Percentiles rank a stretch among this genome's conserved stretches.
Conservation (phyloP, 2,888 invertebrate species). For the Drosophila picticornis region DNA sequence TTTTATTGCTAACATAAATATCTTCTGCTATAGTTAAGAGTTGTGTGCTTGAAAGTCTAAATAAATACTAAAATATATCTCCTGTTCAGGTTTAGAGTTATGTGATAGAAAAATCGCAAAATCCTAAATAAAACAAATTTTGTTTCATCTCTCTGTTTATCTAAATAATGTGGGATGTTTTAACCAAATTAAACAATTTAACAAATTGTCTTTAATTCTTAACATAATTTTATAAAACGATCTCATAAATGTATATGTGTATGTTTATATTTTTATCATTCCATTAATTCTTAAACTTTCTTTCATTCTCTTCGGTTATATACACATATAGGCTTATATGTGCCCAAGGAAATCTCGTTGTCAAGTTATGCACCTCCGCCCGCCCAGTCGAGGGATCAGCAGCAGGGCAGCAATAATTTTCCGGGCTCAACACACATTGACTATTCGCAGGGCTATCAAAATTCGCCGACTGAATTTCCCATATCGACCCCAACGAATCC, state of each 20-base stretch:
- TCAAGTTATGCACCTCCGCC: slow-evolving; percentile 84
- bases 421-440: slow-evolving; percentile 5
- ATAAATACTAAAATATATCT: not conserved
- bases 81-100: not conserved
- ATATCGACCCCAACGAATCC: slow-evolving; percentile 16
- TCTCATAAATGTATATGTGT: not conserved
- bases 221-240: not conserved
- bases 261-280: not conserved
- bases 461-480: slow-evolving; percentile 31
- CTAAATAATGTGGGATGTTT: not conserved
- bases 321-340: slow-evolving; percentile 78
- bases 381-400: slow-evolving; percentile 18
- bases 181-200: not conserved
- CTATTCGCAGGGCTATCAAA: not conserved
- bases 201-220: not conserved
- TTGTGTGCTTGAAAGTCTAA: not conserved
- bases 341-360: slow-evolving; percentile 84
- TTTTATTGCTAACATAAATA: not conserved
- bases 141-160: not conserved
- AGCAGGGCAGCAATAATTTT: not conserved
- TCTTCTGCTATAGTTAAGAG: not conserved
- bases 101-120: not conserved
- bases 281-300: not conserved
- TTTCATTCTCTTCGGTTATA: not conserved
- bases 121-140: not conserved